These are phyloP conservation scores for Willowsia nigromaculata DNA, from an alignment of 2,888 invertebrate genomes.

Conservation along the genomic window DNA sequence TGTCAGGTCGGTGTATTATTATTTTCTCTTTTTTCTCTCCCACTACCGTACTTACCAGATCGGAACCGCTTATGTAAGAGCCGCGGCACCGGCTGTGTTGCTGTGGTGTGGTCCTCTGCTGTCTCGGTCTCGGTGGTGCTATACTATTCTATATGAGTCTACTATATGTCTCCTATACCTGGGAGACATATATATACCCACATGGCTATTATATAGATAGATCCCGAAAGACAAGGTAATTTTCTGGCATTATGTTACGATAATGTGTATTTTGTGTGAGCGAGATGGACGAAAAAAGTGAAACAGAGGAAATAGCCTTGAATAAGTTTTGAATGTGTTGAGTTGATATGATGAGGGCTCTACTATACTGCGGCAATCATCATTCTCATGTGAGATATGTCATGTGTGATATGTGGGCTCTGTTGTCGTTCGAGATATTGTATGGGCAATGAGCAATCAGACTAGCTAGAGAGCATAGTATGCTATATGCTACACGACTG, in stretches of 20 bases:
- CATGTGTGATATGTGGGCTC: conserved; percentile 5
- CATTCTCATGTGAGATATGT: conserved; percentile 15
- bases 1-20: neutral
- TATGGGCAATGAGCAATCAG: neutral
- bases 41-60: neutral
- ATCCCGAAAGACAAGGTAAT: conserved; percentile 6
- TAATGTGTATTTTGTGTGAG: neutral
- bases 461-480: neutral
- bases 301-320: conserved; percentile 10
- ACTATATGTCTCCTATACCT: neutral
- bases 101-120: neutral
- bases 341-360: neutral
- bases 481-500: neutral
- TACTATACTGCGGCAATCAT: neutral
- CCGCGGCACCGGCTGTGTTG: neutral
- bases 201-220: neutral
- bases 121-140: no score
- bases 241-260: conserved; percentile 5
- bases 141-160: no score
- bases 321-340: conserved; percentile 11
- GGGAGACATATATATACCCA: no score
- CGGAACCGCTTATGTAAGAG: neutral
- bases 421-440: neutral
- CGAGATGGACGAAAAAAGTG: neutral
- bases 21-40: conserved; percentile 1